Evolutionary conservation across 1,140 invertebrate genomes (phyloP), one percentile per base, ranked within the genome.

Genomic region (Penaeus vannamei): DNA sequence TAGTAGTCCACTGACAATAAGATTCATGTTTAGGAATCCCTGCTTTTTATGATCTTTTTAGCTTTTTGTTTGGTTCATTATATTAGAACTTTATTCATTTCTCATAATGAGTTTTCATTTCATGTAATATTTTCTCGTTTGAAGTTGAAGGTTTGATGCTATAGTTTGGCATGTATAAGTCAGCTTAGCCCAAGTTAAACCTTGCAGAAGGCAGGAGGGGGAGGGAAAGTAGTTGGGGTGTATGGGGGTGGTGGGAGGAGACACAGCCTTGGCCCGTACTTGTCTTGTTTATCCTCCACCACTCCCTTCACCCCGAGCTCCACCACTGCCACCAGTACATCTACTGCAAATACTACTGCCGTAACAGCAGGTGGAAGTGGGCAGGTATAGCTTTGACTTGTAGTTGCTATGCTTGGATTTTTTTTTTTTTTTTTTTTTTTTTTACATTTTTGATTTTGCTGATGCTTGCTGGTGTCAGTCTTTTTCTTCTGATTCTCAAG

Each of bases 141-240:
- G 17, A 53, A 53, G 42, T 76, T 36, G 14, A 76, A 36, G 72
- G 29, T 76, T 76, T 29, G 72, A 76, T 76, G 72, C 72, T 36
- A 32, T 76, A 36, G 72, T 36, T 76, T 29, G 29, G 72, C 72
- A 76, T 76, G 72, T 32, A 36, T 76, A 76, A 12, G 42, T 76
- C 20, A 32, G 72, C 72, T 76, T 76, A 32, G 72, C 29, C 22
- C 42, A 36, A 76, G 29, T 76, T 76, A 29, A 29, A 76, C 72
- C 72, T 76, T 76, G 42, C 72, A 76, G 72, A 76, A 76, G 72
- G 42, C 72, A 76, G 72, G 72, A 76, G 72, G 72, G 72, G 72
- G 72, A 76, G 72, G 72, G 72, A 76, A 76, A n/a, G 72, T 76
- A 32, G 26, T 29, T n/a, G 72, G 72, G 29, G 72, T 76, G 42